A percentile compares a stretch with the other conserved stretches of the same genome.
These are phyloP conservation scores for Thamnaconus septentrionalis DNA, from an alignment of 2,113 vertebrate species.

Conservation along the genomic window DNA sequence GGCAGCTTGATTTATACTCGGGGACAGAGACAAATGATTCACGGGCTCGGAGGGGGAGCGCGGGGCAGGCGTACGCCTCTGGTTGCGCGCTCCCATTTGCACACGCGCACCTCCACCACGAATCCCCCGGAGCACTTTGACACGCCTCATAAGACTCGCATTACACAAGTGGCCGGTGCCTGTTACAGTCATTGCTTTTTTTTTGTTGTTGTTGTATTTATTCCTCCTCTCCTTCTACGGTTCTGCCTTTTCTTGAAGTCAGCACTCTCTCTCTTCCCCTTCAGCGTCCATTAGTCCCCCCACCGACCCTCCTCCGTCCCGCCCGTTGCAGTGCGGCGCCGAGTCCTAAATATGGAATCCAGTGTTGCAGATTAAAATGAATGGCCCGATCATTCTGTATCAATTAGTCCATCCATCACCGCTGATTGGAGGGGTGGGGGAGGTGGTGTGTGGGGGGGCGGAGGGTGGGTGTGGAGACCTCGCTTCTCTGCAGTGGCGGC, in stretches of 20 bases:
- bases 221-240: background rate
- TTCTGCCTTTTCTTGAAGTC: conserved; percentile 8
- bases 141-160: conserved; percentile 41
- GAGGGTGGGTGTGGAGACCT: too few species aligned
- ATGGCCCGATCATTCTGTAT: conserved; percentile 72
- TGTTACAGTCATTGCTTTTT: background rate
- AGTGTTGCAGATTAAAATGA: conserved; percentile 67
- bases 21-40: conserved; percentile 77
- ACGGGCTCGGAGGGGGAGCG: conserved; percentile 50
- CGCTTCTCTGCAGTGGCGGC: conserved; percentile 28
- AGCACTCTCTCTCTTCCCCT: conserved; percentile 11
- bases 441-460: conserved; percentile 15
- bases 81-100: conserved; percentile 14
- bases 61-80: conserved; percentile 28
- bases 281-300: conserved; percentile 21
- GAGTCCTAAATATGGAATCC: conserved; percentile 68
- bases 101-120: conserved; percentile 40
- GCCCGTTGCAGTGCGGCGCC: conserved; percentile 45
- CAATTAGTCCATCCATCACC: conserved; percentile 80
- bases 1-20: conserved; percentile 74
- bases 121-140: conserved; percentile 32
- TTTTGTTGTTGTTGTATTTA: too few species aligned
- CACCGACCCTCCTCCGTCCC: conserved; percentile 30
- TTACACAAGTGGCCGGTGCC: conserved; percentile 35
- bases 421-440: conserved; percentile 48